These are phyloP conservation scores for Grus americana DNA, from an alignment of 2,113 vertebrate species.

Conservation along the genomic window DNA sequence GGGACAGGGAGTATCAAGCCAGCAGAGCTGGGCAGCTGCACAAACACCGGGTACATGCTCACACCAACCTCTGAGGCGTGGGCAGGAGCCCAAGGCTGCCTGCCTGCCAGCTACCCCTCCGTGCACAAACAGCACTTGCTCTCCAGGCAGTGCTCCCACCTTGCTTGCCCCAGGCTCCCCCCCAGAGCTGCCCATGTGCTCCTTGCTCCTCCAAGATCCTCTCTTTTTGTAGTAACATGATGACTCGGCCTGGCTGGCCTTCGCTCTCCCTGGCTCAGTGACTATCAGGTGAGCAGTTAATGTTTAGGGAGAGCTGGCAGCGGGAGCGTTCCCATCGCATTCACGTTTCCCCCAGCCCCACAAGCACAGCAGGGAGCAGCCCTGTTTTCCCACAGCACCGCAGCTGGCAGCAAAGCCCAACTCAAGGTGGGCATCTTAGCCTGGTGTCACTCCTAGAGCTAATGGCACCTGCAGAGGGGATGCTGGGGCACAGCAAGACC, in stretches of 20 bases:
- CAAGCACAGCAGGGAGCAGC: not conserved
- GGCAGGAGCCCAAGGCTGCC: not conserved
- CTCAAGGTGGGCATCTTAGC: not conserved
- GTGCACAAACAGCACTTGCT: not conserved
- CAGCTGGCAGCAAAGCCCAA: not conserved
- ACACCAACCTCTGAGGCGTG: not conserved
- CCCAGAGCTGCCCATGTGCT: not conserved
- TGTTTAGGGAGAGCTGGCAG: slow-evolving; percentile 31
- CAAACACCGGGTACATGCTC: not conserved
- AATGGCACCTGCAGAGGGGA: not conserved
- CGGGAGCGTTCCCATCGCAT: not conserved
- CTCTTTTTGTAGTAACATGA: not conserved
- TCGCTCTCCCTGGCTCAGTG: not conserved
- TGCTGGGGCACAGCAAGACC: not conserved
- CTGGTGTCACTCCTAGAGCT: not conserved
- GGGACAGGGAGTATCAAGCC: not conserved
- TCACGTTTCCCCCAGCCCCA: not conserved
- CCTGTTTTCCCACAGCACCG: not conserved
- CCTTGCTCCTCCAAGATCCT: not conserved
- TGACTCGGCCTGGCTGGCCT: not conserved
- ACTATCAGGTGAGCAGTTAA: slow-evolving; percentile 38
- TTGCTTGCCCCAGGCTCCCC: not conserved
- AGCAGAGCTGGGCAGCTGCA: not conserved
- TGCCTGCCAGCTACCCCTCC: not conserved
- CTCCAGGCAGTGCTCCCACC: not conserved